Evolutionary conservation across 2,888 invertebrate species (phyloP).

Genomic region (Stegana nigrithorax): DNA sequence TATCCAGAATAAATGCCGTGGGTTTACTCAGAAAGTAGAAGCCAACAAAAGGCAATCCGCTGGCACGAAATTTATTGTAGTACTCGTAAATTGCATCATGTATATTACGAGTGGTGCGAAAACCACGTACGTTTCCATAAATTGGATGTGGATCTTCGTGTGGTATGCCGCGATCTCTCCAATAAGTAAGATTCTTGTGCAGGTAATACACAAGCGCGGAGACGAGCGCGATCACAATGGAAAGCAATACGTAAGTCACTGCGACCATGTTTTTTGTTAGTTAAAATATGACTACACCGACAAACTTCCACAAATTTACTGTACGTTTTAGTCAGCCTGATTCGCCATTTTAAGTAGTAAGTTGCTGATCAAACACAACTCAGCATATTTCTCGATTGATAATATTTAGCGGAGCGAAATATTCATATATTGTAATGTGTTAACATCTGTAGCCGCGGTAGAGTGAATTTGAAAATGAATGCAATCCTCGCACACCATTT

Average conservation of each 20-base stretch:
- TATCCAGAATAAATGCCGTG: constrained; percentile 43
- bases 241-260: not conserved
- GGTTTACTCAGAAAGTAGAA: constrained; percentile 38
- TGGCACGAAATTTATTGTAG: constrained; percentile 44
- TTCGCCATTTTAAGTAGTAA: too few relatives aligned
- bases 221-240: not conserved
- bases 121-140: constrained; percentile 35
- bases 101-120: constrained; percentile 25
- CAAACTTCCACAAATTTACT: too few relatives aligned
- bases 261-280: not conserved
- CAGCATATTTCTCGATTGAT: too few relatives aligned
- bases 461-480: too few relatives aligned
- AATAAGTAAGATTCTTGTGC: constrained; percentile 29
- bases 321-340: too few relatives aligned
- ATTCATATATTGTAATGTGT: too few relatives aligned
- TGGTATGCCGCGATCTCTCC: constrained; percentile 41
- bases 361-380: too few relatives aligned
- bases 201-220: not conserved
- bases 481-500: too few relatives aligned
- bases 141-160: constrained; percentile 38
- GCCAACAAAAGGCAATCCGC: constrained; percentile 40
- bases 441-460: too few relatives aligned
- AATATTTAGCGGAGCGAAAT: too few relatives aligned
- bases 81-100: constrained; percentile 25
- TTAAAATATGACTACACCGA: not conserved